Conservation (phyloP, 2,888 invertebrate species). For the Coenonympha glycerion region DNA sequence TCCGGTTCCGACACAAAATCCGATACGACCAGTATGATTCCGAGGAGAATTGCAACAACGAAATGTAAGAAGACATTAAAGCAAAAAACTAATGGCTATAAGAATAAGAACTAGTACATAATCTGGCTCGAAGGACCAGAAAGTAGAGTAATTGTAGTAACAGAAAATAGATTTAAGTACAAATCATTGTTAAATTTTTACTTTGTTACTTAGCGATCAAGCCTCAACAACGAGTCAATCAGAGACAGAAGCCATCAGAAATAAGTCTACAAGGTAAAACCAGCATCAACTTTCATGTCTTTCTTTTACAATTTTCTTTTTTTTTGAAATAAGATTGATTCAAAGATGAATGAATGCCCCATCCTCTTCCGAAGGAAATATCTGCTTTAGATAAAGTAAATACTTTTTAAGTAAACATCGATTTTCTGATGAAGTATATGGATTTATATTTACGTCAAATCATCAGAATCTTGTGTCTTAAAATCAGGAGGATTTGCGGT, state of each 20-base stretch:
- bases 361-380: no score
- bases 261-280: conserved; percentile 16
- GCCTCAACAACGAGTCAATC: conserved; percentile 5
- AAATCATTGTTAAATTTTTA: background rate
- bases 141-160: no score
- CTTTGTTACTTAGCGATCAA: conserved; percentile 12
- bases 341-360: no score
- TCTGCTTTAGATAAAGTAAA: no score
- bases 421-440: no score
- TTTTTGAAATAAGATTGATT: no score
- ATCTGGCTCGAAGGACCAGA: conserved; percentile 1
- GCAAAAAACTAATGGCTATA: background rate
- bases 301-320: no score
- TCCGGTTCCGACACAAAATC: conserved; percentile 4
- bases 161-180: background rate
- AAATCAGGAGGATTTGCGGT: no score
- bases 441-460: no score
- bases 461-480: no score
- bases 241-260: conserved; percentile 18
- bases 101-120: background rate
- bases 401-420: no score
- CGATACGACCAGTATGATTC: conserved; percentile 3
- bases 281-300: background rate
- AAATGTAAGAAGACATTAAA: conserved; percentile 14
- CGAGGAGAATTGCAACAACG: conserved; percentile 8